Evolutionary conservation across 2,113 vertebrate genomes (phyloP), one percentile per base, ranked within the genome.

Genomic region (Eptesicus fuscus): DNA sequence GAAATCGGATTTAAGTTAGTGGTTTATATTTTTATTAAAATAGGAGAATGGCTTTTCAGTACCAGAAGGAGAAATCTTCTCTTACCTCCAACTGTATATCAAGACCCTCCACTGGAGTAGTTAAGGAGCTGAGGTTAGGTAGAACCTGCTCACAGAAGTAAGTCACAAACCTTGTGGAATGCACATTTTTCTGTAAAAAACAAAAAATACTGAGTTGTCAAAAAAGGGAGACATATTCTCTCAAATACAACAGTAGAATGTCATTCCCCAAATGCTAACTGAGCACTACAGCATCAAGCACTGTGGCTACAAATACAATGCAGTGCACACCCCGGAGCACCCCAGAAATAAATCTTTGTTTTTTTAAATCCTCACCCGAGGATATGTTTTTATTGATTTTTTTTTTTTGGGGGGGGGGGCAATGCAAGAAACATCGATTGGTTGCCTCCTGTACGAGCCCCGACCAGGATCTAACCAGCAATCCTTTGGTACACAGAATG

Each of bases 71-170:
- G n/a, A 53, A 71, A 49, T 84, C 37, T 96, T 91, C 93, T 93
- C 98, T 98, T 96, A 99, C 99, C 99, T 99, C 99, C 96, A 99
- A 97, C 97, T 99, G 99, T 97, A 99, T 99, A 98, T 99, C 99
- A 42, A 99, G 98, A 93, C 99, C 99, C 49, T 99, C 99, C 85
- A 99, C 99, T 16, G 99, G 99, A 61, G 99, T 99, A 70, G 99
- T 99, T 96, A 99, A 97, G 80, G 98, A 97, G 97, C 99, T 98
- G 94, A 99, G 99, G 97, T 99, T 99, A 71, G 99, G 99, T 90
- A 99, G 98, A 94, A 99, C 99, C 1, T 99, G 99, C 97, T 99
- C 99, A 97, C 99, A 99, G 98, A 99, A 99, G 42, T 99, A 99
- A 49, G 99, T 99, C 74, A 99, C 99, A 96, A 99, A 99, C 83